These are phyloP conservation scores for Drosophila murphyi DNA, from an alignment of 1,140 invertebrate genomes.

Conservation along the genomic window DNA sequence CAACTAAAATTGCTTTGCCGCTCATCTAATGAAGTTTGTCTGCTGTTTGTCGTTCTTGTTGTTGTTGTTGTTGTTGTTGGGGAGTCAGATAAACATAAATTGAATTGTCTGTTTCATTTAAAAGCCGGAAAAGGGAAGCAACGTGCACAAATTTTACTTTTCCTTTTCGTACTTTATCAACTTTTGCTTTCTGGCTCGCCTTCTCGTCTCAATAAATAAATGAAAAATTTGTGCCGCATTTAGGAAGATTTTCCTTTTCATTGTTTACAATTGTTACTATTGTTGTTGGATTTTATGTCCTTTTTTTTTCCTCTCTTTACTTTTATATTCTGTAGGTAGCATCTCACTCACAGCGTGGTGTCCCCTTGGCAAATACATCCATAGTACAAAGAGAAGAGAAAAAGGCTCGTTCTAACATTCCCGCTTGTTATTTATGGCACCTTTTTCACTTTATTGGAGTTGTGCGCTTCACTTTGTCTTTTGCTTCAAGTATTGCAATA, in stretches of 20 bases:
- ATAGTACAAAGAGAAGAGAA: constrained; percentile 22
- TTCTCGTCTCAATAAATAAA: constrained; percentile 79
- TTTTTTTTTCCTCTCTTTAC: constrained; percentile 31
- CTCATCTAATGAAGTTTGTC: constrained; percentile 71
- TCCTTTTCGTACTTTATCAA: constrained; percentile 21
- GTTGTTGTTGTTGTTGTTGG: constrained; percentile 35
- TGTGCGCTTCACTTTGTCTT: constrained; percentile 51
- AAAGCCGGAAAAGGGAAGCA: constrained; percentile 63
- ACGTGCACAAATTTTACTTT: constrained; percentile 66
- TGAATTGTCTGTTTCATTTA: constrained; percentile 81
- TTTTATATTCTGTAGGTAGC: constrained; percentile 46
- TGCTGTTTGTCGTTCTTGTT: constrained; percentile 29
- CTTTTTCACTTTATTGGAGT: constrained; percentile 81
- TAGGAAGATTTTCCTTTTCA: constrained; percentile 70
- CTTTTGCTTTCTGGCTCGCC: constrained; percentile 32
- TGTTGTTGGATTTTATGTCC: constrained; percentile 32
- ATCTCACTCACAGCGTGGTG: constrained; percentile 57
- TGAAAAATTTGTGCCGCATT: constrained; percentile 78
- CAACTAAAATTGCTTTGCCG: constrained; percentile 20
- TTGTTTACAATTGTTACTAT: constrained; percentile 75
- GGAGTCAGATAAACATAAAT: constrained; percentile 59
- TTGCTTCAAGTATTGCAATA: constrained; percentile 77
- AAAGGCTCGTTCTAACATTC: constrained; percentile 49
- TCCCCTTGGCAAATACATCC: constrained; percentile 43
- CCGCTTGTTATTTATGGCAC: constrained; percentile 78